These are phyloP conservation scores for Steatornis caripensis DNA, from an alignment of 2,113 vertebrate species.

Conservation along the genomic window DNA sequence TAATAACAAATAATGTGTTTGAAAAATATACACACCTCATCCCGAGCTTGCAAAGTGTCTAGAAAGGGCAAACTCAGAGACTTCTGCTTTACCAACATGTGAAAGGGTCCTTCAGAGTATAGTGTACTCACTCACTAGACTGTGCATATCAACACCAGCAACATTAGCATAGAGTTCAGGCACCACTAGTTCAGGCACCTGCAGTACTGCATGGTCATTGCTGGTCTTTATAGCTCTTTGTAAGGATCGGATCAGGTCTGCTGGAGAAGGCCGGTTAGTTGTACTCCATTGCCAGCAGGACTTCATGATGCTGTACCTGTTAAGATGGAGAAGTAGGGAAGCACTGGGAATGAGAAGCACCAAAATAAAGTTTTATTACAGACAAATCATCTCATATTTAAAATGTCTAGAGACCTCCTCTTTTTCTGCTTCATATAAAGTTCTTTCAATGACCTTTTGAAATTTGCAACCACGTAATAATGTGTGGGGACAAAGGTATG, in stretches of 20 bases:
- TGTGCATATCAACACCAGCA: constrained; percentile 59
- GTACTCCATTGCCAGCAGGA: constrained; percentile 87
- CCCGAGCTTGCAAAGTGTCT: neutral
- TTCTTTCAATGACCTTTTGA: neutral
- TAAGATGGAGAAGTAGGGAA: neutral
- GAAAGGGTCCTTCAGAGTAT: constrained; percentile 49
- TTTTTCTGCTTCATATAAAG: neutral
- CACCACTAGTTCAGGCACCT: constrained; percentile 73
- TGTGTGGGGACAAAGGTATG: neutral
- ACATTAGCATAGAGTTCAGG: constrained; percentile 69
- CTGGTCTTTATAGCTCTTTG: constrained; percentile 73
- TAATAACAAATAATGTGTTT: fast-evolving
- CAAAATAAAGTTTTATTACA: neutral
- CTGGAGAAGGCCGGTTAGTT: constrained; percentile 69
- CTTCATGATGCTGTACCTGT: constrained; percentile 86
- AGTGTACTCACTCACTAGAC: constrained; percentile 49
- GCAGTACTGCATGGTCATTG: constrained; percentile 79
- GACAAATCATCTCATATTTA: neutral
- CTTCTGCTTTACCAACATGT: neutral
- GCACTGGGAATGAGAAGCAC: neutral
- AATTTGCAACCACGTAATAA: neutral
- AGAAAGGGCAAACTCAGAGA: neutral
- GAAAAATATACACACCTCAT: neutral
- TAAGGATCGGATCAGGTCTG: constrained; percentile 73
- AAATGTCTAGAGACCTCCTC: neutral